These are phyloP conservation scores for Callosobruchus maculatus DNA, from an alignment of 2,888 invertebrate species.

Conservation along the genomic window DNA sequence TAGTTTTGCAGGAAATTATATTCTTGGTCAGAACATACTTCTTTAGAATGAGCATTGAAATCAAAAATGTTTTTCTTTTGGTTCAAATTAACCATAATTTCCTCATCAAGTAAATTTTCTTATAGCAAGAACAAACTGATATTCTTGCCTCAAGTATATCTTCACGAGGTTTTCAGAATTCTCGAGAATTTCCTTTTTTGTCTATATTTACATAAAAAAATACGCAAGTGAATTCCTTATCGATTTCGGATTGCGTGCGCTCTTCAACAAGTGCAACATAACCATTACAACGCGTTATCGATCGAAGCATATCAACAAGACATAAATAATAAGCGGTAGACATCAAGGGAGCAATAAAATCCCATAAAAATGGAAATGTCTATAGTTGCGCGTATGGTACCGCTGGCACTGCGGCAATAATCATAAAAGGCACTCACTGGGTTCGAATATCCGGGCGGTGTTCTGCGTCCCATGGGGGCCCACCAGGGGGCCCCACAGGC, in stretches of 20 bases:
- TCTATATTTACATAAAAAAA: too few relatives aligned
- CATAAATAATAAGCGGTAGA: not conserved
- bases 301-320: not conserved
- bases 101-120: too few relatives aligned
- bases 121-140: too few relatives aligned
- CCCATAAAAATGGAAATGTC: not conserved
- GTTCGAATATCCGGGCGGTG: not conserved
- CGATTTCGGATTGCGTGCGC: not conserved
- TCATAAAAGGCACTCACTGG: not conserved
- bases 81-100: too few relatives aligned
- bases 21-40: too few relatives aligned
- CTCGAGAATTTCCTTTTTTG: too few relatives aligned
- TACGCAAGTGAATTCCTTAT: not conserved
- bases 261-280: not conserved
- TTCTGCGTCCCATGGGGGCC: not conserved
- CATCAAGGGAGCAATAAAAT: not conserved
- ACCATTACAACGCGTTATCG: not conserved
- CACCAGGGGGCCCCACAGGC: not conserved
- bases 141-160: too few relatives aligned
- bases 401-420: not conserved
- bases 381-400: not conserved
- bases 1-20: too few relatives aligned
- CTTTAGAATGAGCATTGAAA: too few relatives aligned
- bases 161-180: too few relatives aligned
- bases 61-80: too few relatives aligned